Evolutionary conservation across 2,797 vertebrate species (phyloP).

Genomic region (Momotus momota): DNA sequence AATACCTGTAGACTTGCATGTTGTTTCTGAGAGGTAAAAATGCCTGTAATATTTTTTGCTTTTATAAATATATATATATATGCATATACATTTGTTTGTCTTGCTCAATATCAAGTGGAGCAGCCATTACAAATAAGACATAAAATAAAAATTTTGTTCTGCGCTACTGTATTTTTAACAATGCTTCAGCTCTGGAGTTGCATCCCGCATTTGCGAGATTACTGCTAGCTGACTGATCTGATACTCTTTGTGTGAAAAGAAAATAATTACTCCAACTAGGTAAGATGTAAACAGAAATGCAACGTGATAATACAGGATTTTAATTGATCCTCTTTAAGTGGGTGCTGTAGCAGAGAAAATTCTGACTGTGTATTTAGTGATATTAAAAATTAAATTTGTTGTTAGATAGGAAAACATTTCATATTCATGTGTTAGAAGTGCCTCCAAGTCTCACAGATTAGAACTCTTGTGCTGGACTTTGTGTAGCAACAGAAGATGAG

Average conservation of each 20-base stretch:
- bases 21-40: neutral
- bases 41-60: neutral
- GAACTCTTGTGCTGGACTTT: neutral
- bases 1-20: neutral
- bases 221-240: neutral
- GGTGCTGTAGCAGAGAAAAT: neutral
- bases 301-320: neutral
- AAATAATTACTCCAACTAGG: neutral
- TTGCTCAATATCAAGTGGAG: neutral
- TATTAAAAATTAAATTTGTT: neutral
- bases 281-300: neutral
- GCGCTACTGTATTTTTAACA: neutral
- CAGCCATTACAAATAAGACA: neutral
- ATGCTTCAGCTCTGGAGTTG: neutral
- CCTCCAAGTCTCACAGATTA: rapidly evolving
- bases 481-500: neutral
- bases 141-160: neutral
- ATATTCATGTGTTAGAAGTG: neutral
- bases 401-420: neutral
- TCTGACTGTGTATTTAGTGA: neutral
- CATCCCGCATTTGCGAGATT: neutral
- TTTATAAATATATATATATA: neutral
- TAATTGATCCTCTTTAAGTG: neutral
- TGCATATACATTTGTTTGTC: neutral
- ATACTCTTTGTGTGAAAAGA: neutral